Percentiles rank a stretch among this genome's conserved stretches.
Conservation (phyloP, 2,888 invertebrate species). For the Germaria angustata region DNA sequence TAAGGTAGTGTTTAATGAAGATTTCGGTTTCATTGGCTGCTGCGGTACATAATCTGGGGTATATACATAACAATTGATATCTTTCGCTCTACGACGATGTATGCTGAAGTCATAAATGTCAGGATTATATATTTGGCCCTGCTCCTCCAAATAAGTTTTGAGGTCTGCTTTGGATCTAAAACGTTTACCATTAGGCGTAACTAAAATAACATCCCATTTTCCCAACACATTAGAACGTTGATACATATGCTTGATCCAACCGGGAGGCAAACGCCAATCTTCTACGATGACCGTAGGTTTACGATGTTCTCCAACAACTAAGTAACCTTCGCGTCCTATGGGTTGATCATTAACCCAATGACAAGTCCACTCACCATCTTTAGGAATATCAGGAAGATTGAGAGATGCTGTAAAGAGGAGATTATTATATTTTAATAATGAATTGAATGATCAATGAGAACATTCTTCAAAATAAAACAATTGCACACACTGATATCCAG, state of each 20-base stretch:
- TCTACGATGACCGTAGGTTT: conserved; percentile 84
- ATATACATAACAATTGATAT: conserved; percentile 79
- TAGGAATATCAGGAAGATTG: conserved; percentile 78
- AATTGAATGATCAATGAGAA: too few relatives aligned
- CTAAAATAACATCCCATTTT: conserved; percentile 90
- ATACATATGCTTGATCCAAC: conserved; percentile 90
- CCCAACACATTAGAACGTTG: conserved; percentile 86
- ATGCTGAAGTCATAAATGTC: conserved; percentile 83
- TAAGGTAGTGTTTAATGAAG: conserved; percentile 57
- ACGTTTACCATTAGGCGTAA: conserved; percentile 83
- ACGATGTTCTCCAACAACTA: conserved; percentile 80
- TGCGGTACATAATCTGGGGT: conserved; percentile 79
- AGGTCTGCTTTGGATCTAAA: conserved; percentile 83
- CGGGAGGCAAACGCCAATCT: conserved; percentile 86
- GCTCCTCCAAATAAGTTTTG: conserved; percentile 79
- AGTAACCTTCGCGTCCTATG: conserved; percentile 82
- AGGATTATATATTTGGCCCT: conserved; percentile 80
- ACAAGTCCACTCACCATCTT: conserved; percentile 84
- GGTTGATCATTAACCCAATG: conserved; percentile 87
- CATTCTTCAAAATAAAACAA: neutral
- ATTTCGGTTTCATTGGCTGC: conserved; percentile 71
- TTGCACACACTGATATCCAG: too few relatives aligned
- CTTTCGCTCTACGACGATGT: conserved; percentile 81
- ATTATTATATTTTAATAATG: too few relatives aligned
- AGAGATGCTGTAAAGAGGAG: conserved; percentile 75